These are phyloP conservation scores for Tapirus terrestris DNA, from an alignment of 2,113 vertebrate species.

Conservation along the genomic window DNA sequence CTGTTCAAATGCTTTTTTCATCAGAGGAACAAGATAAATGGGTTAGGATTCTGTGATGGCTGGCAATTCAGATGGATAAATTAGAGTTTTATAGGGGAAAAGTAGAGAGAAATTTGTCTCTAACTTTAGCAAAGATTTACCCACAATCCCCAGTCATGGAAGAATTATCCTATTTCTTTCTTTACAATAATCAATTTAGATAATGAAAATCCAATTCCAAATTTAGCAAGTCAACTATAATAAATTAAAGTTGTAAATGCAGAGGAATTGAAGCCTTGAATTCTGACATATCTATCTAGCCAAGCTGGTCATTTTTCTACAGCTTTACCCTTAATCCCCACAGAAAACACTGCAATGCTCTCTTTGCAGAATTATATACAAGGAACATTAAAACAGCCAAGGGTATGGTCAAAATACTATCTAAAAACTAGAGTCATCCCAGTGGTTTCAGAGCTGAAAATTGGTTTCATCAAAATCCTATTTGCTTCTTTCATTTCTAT, in stretches of 20 bases:
- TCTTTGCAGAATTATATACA: slow-evolving; percentile 42
- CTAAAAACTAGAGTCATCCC: slow-evolving; percentile 9
- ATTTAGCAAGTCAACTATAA: slow-evolving; percentile 31
- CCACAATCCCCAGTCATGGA: background rate
- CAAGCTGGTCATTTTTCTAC: background rate
- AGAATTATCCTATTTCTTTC: background rate
- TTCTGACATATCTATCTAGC: background rate
- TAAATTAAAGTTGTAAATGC: background rate
- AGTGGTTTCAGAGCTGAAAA: slow-evolving; percentile 59
- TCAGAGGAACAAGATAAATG: background rate
- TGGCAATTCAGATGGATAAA: background rate
- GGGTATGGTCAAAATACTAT: slow-evolving; percentile 23
- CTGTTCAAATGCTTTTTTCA: background rate
- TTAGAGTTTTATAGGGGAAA: background rate
- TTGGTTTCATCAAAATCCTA: slow-evolving; percentile 60
- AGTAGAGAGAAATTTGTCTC: background rate
- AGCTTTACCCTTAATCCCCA: background rate
- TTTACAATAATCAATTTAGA: slow-evolving; percentile 55
- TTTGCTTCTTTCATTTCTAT: slow-evolving; percentile 59
- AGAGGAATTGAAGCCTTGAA: background rate
- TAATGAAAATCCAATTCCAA: slow-evolving; percentile 19
- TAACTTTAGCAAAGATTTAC: background rate
- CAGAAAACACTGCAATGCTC: background rate
- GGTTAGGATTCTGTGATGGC: background rate
- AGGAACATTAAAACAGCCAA: slow-evolving; percentile 29